Conservation (phyloP, 2,113 vertebrate genomes). For the Oncorhynchus tshawytscha region DNA sequence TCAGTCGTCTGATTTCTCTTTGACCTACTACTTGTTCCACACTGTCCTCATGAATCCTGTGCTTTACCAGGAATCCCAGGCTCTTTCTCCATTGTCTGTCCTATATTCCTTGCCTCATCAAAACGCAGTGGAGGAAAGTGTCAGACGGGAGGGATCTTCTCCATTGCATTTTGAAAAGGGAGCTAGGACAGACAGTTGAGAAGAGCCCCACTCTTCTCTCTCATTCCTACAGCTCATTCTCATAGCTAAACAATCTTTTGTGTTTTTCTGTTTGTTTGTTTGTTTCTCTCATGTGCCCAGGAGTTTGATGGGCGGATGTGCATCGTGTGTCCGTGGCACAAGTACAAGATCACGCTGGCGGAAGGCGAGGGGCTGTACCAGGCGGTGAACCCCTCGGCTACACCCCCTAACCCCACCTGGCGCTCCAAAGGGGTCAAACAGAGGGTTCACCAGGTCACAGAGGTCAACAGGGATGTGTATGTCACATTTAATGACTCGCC, state of each 20-base stretch:
- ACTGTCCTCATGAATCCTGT: not conserved
- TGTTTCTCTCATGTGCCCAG: conserved; percentile 55
- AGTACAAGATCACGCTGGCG: conserved; percentile 87
- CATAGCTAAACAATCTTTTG: not conserved
- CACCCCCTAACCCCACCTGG: conserved; percentile 80
- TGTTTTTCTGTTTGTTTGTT: not conserved
- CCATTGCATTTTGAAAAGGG: too few species aligned
- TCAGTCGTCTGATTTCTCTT: conserved; percentile 42
- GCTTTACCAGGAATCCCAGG: not conserved
- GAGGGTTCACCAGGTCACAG: conserved; percentile 81
- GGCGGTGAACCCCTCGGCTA: conserved; percentile 77
- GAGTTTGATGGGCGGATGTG: conserved; percentile 84
- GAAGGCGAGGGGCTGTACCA: conserved; percentile 91
- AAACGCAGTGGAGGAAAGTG: too few species aligned
- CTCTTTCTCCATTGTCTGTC: not conserved
- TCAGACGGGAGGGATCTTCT: too few species aligned
- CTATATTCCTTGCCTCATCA: too few species aligned
- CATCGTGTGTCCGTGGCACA: conserved; percentile 93
- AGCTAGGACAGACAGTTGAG: too few species aligned
- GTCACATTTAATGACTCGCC: conserved; percentile 78
- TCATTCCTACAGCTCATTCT: too few species aligned
- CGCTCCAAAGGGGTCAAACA: conserved; percentile 90
- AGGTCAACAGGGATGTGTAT: conserved; percentile 78
- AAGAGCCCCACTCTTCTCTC: too few species aligned
- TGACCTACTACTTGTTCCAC: not conserved